A percentile compares a stretch with the other conserved stretches of the same genome.
These are phyloP conservation scores for Seira sanloemensis DNA, from an alignment of 2,888 invertebrate genomes.

Conservation along the genomic window DNA sequence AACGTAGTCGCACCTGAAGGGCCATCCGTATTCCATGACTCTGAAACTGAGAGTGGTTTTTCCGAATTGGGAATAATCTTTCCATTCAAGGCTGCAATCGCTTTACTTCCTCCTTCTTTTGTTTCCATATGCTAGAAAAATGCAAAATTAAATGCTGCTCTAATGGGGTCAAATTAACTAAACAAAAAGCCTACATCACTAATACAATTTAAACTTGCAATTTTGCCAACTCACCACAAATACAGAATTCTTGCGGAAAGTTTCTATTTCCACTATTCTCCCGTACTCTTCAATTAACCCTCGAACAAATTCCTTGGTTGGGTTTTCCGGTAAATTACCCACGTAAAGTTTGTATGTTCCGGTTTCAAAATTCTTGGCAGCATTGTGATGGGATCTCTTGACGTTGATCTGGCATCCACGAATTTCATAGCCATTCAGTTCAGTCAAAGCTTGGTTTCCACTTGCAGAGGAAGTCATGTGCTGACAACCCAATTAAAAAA, in stretches of 20 bases:
- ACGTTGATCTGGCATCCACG: slow-evolving; percentile 54
- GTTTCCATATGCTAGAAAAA: slow-evolving; percentile 89
- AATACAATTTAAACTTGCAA: not conserved
- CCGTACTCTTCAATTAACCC: slow-evolving; percentile 67
- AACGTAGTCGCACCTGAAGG: slow-evolving; percentile 93
- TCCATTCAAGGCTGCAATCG: slow-evolving; percentile 92
- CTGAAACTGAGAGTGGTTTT: slow-evolving; percentile 80
- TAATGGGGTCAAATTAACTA: no score
- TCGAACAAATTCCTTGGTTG: slow-evolving; percentile 63
- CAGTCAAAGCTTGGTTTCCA: slow-evolving; percentile 48
- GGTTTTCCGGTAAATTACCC: slow-evolving; percentile 43
- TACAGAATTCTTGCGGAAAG: slow-evolving; percentile 58
- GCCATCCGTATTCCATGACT: slow-evolving; percentile 92
- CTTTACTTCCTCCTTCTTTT: slow-evolving; percentile 93
- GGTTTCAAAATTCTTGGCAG: slow-evolving; percentile 24
- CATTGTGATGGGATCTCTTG: slow-evolving; percentile 41
- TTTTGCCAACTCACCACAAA: slow-evolving; percentile 68
- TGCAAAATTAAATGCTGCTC: no score
- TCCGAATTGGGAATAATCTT: slow-evolving; percentile 32
- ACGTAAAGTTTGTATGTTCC: slow-evolving; percentile 69
- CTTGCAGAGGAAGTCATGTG: slow-evolving; percentile 49
- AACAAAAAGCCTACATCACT: slow-evolving; percentile 1
- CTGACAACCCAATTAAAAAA: slow-evolving; percentile 20
- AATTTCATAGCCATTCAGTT: slow-evolving; percentile 43
- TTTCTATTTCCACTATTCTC: slow-evolving; percentile 68